Evolutionary conservation across 2,797 vertebrate genomes (phyloP), one percentile per base, ranked within the genome.

Genomic region (Hyperoplus lanceolatus): DNA sequence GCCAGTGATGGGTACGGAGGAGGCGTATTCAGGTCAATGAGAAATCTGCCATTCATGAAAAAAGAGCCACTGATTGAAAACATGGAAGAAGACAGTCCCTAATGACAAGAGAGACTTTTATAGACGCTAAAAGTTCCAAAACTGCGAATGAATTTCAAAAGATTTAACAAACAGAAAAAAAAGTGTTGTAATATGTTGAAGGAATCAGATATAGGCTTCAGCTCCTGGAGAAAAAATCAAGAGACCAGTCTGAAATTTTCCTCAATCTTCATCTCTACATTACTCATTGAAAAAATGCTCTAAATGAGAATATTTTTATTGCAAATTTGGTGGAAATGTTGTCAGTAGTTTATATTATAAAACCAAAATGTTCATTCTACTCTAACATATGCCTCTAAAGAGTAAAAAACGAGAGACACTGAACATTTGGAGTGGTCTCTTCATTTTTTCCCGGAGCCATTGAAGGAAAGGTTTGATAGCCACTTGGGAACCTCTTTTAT

Each of bases 41-140:
- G 96, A 84, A 95, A 96, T 16, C 90, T 96, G 83, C 97, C 95
- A 85, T 96, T 98, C 50, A 84, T 95, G 77, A 98, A 97, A 91
- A 97, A 97, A 86, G 97, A 98, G 85, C 95, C 96, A 76, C 91
- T 98, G 90, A 92, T 98, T 81, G 96, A 97, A 62, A 97, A 99
- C 67, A 97, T 98, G 93, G 97, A 98, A 89, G 90, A 97, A 85
- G 95, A 97, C 89, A 98, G 96, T 89, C 98, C 97, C 14, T 99
- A 89, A 94, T 48, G 48, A 2, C 14, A 0, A n/a, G 51, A 1
- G 42, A 55, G 54, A 72, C 70, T 70, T 8, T 15, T 38, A 77
- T 66, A 11, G 63, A 70, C 61, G 42, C 55, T 12, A 1, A 4
- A 51, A 5, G 29, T 29, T 14, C 36, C 3, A 65, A 61, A 58